These are phyloP conservation scores for Drosophila neotestacea DNA, from an alignment of 2,888 invertebrate genomes.

Conservation along the genomic window DNA sequence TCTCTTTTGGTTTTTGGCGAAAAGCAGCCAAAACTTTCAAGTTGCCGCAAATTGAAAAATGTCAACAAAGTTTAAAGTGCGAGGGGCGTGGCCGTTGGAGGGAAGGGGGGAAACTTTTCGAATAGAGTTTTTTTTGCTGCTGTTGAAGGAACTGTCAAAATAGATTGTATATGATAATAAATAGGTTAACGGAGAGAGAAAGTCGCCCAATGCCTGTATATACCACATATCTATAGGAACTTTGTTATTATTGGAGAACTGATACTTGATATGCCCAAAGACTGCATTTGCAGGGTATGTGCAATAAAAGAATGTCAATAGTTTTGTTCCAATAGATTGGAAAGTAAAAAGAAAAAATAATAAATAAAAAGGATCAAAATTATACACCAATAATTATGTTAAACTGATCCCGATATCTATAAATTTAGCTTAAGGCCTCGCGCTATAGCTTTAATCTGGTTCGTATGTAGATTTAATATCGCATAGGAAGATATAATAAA, in stretches of 20 bases:
- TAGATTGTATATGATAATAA: constrained; percentile 30
- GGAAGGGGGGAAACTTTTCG: not conserved
- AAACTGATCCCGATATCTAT: too few relatives aligned
- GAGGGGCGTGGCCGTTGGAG: not conserved
- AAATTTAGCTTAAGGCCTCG: too few relatives aligned
- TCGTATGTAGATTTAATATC: too few relatives aligned
- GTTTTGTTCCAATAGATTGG: too few relatives aligned
- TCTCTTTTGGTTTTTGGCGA: constrained; percentile 12
- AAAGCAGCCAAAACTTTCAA: constrained; percentile 58
- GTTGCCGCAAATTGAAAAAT: constrained; percentile 56
- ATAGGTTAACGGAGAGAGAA: constrained; percentile 11
- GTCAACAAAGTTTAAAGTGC: constrained; percentile 57
- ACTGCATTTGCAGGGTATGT: too few relatives aligned
- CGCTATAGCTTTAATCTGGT: too few relatives aligned
- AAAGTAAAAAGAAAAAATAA: too few relatives aligned
- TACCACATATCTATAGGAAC: not conserved
- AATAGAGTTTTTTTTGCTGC: not conserved
- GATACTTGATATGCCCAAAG: too few relatives aligned
- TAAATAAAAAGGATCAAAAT: too few relatives aligned
- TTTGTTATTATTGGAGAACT: not conserved
- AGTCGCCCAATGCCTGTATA: not conserved
- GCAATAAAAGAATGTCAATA: too few relatives aligned
- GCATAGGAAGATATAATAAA: too few relatives aligned
- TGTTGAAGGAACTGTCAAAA: constrained; percentile 16
- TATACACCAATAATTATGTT: too few relatives aligned